Evolutionary conservation across 2,888 invertebrate species (phyloP), one percentile per base, ranked within the genome.

Genomic region (Zygaena filipendulae): DNA sequence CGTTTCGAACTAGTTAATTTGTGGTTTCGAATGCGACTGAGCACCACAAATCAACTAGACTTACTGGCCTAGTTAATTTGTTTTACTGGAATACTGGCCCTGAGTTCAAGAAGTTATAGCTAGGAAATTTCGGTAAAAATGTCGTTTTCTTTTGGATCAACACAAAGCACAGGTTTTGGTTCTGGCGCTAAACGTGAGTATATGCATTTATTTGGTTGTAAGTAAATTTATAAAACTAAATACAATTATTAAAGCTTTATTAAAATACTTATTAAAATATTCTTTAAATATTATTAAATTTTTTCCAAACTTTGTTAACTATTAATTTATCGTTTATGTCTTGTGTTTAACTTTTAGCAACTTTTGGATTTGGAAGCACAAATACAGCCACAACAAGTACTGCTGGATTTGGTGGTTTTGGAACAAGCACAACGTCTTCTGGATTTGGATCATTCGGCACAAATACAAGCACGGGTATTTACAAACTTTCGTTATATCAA

Each of bases 151-250:
- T 77, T 75, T 53, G 70, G 72, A 29, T 53, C 66, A 8, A 59
- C 54, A 33, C 49, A 68, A 48, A 58, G 59, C 35, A 45, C 66
- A 21, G 58, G 59, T 16, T 72, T 84, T 35, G 83, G 83, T 9
- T 59, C 79, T 24, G 71, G 82, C 36, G 69, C 83, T 11, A 84
- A 84, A 75, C 83, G 84, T 85, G 61, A 79, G 81, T 60, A 9
- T 23, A 14, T 34, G 6, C 7, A 25, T 21, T 13, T 6, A 18
- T 10, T 8, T 16, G 16, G 7, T 16, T 16, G 7, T 4, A 16
- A 16, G 16, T 6, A 16, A 4, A 16, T 4, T 7, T 9, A 22
- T 6, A 12, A 6, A 10, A 4, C 9, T 22, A n/a, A 29, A 11
- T 11, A 11, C 8, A 23, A 7, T 11, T 9, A 11, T 13, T 21